Conservation (phyloP, 2,113 vertebrate species). For the Gymnarchus niloticus region DNA sequence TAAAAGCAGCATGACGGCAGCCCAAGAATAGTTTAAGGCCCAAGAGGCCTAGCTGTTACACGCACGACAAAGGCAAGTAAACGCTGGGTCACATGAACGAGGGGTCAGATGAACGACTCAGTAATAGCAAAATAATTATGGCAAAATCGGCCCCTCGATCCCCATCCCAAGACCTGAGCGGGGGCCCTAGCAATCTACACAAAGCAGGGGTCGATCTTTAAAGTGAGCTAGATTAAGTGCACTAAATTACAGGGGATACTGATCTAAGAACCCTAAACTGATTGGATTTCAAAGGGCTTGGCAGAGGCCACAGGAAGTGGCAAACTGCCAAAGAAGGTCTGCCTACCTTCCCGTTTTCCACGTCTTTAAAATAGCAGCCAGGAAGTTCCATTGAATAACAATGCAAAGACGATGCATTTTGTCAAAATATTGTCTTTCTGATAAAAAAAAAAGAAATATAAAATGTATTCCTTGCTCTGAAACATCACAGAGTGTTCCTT, state of each 20-base stretch:
- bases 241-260: conserved; percentile 42
- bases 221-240: conserved; percentile 42
- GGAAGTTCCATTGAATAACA: conserved; percentile 49
- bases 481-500: not conserved
- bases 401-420: not conserved
- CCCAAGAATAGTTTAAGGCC: not conserved
- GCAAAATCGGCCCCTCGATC: not conserved
- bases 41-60: not conserved
- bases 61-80: no score
- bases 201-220: conserved; percentile 36
- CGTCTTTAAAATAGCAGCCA: conserved; percentile 44
- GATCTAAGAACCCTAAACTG: conserved; percentile 64
- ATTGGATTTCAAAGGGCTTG: conserved; percentile 72
- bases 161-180: not conserved
- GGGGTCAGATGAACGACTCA: not conserved
- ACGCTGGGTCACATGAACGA: not conserved
- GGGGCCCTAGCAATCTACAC: not conserved
- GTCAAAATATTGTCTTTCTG: not conserved
- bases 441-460: not conserved
- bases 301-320: conserved; percentile 54
- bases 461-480: not conserved
- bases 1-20: not conserved
- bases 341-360: conserved; percentile 43
- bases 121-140: not conserved
- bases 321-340: conserved; percentile 61